Conservation (phyloP, 2,888 invertebrate species). For the Conops quadrifasciatus region DNA sequence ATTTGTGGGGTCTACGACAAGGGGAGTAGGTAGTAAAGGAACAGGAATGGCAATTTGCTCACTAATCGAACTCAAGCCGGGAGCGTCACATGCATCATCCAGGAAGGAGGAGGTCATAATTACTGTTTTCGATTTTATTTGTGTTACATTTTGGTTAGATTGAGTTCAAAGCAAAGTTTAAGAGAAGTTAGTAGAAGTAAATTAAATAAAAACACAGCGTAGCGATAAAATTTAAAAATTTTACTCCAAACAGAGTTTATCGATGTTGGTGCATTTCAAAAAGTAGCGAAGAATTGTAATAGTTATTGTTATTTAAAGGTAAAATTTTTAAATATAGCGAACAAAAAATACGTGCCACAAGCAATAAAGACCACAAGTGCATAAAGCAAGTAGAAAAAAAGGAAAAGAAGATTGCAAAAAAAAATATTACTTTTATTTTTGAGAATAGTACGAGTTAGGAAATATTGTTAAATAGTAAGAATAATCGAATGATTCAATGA, state of each 20-base stretch:
- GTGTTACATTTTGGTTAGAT: neutral
- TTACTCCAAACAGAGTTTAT: too few relatives aligned
- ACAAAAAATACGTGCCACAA: neutral
- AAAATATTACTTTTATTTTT: neutral
- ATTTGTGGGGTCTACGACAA: conserved; percentile 51
- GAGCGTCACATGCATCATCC: conserved; percentile 50
- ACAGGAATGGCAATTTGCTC: conserved; percentile 36
- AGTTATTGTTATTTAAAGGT: too few relatives aligned
- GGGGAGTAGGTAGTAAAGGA: conserved; percentile 41
- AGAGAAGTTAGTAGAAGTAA: neutral
- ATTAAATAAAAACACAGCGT: neutral
- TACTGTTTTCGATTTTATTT: conserved; percentile 46
- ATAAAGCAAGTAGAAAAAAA: neutral
- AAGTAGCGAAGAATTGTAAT: too few relatives aligned
- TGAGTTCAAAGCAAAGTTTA: conserved; percentile 1
- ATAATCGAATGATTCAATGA: too few relatives aligned
- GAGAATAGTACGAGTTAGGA: too few relatives aligned
- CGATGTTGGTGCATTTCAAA: too few relatives aligned
- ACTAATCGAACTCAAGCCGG: conserved; percentile 41
- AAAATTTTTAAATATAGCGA: too few relatives aligned
- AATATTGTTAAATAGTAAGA: too few relatives aligned
- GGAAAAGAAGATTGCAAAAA: neutral
- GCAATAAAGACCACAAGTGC: neutral
- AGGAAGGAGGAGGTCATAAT: conserved; percentile 49
- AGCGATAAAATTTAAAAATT: neutral